A percentile compares a stretch with the other conserved stretches of the same genome.
Evolutionary conservation across 2,113 vertebrate genomes (phyloP).

Genomic region (Vireo altiloquus): DNA sequence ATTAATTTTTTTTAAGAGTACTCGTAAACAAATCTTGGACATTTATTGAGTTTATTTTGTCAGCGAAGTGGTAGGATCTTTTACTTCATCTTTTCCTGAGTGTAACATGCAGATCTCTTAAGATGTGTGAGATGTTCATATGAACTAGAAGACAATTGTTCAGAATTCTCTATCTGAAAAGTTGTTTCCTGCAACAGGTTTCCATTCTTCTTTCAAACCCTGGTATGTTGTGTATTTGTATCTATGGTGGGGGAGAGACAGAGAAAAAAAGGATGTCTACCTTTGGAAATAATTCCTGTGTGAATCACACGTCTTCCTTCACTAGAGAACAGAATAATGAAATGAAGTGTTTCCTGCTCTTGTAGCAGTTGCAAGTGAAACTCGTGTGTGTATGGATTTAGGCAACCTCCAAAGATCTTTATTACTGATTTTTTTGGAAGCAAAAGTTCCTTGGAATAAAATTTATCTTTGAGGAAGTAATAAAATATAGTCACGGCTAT

Average conservation of each 20-base stretch:
- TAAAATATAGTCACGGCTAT: not conserved
- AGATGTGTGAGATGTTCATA: not conserved
- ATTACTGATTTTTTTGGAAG: not conserved
- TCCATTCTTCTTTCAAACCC: slow-evolving; percentile 24
- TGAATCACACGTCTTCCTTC: not conserved
- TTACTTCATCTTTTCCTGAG: not conserved
- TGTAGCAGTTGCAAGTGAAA: not conserved
- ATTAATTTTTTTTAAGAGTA: slow-evolving; percentile 4
- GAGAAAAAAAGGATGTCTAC: not conserved
- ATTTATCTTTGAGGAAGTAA: not conserved
- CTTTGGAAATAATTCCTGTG: not conserved
- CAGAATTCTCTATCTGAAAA: slow-evolving; percentile 51
- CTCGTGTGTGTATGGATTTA: not conserved
- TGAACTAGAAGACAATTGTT: slow-evolving; percentile 59
- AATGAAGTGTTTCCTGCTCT: not conserved
- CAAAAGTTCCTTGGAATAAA: not conserved
- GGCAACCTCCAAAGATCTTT: not conserved
- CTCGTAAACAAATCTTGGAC: not conserved
- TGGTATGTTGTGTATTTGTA: not conserved
- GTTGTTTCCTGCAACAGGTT: slow-evolving; percentile 13
- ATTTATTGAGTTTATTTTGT: not conserved
- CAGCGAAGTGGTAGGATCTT: not conserved
- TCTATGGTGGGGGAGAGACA: not conserved
- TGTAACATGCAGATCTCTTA: slow-evolving; percentile 7
- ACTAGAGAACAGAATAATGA: not conserved